Conservation (phyloP, 2,888 invertebrate genomes). For the Machimus atricapillus region DNA sequence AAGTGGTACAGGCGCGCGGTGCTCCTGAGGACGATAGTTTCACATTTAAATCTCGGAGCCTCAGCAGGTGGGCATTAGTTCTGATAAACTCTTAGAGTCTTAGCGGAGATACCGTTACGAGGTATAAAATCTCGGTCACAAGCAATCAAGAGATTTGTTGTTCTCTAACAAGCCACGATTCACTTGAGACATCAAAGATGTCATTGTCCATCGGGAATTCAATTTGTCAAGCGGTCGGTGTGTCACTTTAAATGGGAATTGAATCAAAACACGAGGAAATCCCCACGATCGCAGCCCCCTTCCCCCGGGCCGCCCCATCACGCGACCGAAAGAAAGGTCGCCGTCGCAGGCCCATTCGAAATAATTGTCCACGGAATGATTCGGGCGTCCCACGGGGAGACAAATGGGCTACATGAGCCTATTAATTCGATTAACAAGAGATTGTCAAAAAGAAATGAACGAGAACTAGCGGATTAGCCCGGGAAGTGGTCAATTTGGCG, state of each 20-base stretch:
- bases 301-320: neutral
- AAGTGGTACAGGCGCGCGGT: neutral
- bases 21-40: neutral
- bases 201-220: neutral
- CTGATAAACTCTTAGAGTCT: neutral
- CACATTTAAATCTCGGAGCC: neutral
- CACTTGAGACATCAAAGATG: constrained; percentile 7
- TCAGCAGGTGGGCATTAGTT: neutral
- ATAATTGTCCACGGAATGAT: neutral
- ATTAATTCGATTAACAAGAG: constrained; percentile 33
- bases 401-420: constrained; percentile 17
- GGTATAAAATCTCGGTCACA: neutral
- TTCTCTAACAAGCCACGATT: neutral
- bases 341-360: neutral
- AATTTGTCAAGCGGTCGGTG: neutral
- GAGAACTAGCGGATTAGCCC: constrained; percentile 19
- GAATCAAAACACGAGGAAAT: neutral
- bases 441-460: constrained; percentile 7
- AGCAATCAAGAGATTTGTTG: neutral
- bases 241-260: neutral
- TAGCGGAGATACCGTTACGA: neutral
- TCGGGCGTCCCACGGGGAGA: constrained; percentile 26
- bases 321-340: neutral
- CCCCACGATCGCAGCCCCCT: neutral
- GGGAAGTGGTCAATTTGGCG: constrained; percentile 30